These are phyloP conservation scores for Caenorhabditis doughertyi DNA, from an alignment of 2,888 invertebrate genomes.

Conservation along the genomic window DNA sequence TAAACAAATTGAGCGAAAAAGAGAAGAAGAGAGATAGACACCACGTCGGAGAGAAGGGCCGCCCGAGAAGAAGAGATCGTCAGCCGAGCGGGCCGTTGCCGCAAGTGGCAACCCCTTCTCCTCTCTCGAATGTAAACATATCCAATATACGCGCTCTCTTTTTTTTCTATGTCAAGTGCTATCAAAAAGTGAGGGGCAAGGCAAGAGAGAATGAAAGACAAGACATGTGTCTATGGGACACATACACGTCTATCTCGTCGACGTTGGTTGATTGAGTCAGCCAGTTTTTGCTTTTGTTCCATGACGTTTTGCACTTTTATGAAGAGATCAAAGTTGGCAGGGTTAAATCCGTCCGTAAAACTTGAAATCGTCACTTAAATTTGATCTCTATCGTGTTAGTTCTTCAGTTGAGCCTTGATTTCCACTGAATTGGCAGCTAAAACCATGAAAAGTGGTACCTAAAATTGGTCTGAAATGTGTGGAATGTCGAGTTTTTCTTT, in stretches of 20 bases:
- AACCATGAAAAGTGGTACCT: too few relatives aligned
- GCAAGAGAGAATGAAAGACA: not conserved
- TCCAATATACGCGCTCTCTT: constrained; percentile 36
- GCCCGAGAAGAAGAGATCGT: constrained; percentile 7
- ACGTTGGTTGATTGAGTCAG: constrained; percentile 44
- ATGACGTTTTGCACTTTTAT: constrained; percentile 15
- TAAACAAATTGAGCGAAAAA: constrained; percentile 44
- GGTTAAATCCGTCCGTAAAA: too few relatives aligned
- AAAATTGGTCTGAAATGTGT: too few relatives aligned
- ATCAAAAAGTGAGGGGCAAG: constrained; percentile 33
- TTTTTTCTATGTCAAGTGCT: constrained; percentile 53
- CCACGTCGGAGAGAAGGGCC: not conserved
- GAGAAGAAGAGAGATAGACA: not conserved
- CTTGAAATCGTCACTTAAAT: too few relatives aligned
- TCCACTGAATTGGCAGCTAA: too few relatives aligned
- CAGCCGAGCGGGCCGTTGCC: not conserved
- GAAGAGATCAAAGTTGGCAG: too few relatives aligned
- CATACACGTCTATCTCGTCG: too few relatives aligned
- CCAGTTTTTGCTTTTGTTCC: constrained; percentile 30
- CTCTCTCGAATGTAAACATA: constrained; percentile 59
- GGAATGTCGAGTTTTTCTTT: too few relatives aligned
- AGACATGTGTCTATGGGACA: constrained; percentile 9
- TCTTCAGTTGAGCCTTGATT: too few relatives aligned
- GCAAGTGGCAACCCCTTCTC: constrained; percentile 40
- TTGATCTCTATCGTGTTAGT: too few relatives aligned